Conservation (phyloP, 2,113 vertebrate genomes). For the Puma concolor region DNA sequence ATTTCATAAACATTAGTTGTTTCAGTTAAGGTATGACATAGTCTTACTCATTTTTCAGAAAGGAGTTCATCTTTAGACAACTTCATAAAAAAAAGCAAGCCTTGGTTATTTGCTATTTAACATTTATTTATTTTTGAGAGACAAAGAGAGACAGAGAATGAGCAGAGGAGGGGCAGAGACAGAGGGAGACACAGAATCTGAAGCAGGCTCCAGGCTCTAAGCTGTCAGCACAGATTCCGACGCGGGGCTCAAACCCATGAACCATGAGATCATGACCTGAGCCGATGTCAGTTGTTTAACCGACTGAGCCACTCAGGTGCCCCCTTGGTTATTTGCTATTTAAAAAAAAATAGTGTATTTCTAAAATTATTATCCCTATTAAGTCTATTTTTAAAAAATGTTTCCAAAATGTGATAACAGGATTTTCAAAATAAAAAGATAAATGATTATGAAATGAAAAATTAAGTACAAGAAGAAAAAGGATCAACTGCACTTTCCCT, state of each 20-base stretch:
- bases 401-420: not conserved
- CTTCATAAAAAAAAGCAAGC: not conserved
- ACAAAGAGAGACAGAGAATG: too few species aligned
- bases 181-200: too few species aligned
- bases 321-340: not conserved
- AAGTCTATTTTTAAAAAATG: not conserved
- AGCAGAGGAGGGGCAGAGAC: too few species aligned
- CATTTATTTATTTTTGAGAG: too few species aligned
- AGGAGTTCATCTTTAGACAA: not conserved
- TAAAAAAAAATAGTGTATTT: not conserved
- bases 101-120: not conserved
- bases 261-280: too few species aligned
- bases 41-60: not conserved
- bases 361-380: not conserved
- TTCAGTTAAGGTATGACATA: not conserved
- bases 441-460: conserved; percentile 5
- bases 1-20: not conserved
- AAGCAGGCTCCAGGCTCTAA: too few species aligned
- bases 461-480: not conserved
- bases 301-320: too few species aligned
- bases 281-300: too few species aligned
- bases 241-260: too few species aligned
- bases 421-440: not conserved
- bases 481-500: not conserved
- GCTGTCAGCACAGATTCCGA: too few species aligned